Percentiles rank a stretch among this genome's conserved stretches.
Evolutionary conservation across 2,888 invertebrate genomes (phyloP).

Genomic region (Eristalinus sepulchralis): DNA sequence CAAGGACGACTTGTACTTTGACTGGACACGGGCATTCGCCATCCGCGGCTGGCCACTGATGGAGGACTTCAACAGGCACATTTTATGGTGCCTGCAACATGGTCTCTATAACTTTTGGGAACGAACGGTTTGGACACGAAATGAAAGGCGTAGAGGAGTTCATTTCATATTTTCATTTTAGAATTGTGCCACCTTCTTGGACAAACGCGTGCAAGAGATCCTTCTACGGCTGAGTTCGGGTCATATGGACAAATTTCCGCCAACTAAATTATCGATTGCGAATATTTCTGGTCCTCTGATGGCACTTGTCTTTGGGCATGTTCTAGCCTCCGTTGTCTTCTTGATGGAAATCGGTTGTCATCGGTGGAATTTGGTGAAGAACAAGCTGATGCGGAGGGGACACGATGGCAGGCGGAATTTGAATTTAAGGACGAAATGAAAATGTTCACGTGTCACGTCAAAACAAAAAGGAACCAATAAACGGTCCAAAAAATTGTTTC

Average conservation of each 20-base stretch:
- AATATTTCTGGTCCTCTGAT: conserved; percentile 78
- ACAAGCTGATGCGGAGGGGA: background rate
- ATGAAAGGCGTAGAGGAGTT: background rate
- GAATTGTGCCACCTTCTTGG: conserved; percentile 74
- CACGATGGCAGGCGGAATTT: too few species aligned
- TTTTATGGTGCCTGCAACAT: conserved; percentile 76
- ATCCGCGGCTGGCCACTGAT: conserved; percentile 78
- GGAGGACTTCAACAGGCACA: conserved; percentile 76
- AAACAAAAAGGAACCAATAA: too few species aligned
- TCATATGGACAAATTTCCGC: conserved; percentile 73
- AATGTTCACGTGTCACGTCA: too few species aligned
- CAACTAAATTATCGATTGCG: conserved; percentile 75
- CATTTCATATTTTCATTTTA: conserved; percentile 28
- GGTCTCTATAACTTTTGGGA: conserved; percentile 79
- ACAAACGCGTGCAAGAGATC: conserved; percentile 75
- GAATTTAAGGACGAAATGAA: too few species aligned
- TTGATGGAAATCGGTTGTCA: conserved; percentile 73
- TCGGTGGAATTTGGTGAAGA: background rate
- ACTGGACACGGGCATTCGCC: conserved; percentile 78
- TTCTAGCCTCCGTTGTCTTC: conserved; percentile 73
- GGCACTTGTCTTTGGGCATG: conserved; percentile 75
- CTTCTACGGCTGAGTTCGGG: conserved; percentile 74
- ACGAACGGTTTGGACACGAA: conserved; percentile 71
- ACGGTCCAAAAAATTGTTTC: too few species aligned
- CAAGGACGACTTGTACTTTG: conserved; percentile 78